Conservation (phyloP, 2,888 invertebrate genomes). For the Rhamnusium bicolor region DNA sequence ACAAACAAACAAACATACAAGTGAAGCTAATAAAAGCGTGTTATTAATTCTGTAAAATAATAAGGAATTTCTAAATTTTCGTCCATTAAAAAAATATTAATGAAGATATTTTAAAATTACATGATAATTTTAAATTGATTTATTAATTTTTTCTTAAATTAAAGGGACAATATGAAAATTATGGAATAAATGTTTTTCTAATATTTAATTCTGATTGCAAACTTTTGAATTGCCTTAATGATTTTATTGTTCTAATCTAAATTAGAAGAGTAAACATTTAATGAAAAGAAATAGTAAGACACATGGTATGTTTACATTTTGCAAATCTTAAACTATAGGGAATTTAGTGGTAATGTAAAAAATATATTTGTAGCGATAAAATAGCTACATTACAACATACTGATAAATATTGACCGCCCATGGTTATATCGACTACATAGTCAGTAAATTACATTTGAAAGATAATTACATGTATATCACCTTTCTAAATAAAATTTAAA, state of each 20-base stretch:
- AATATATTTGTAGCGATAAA: not conserved
- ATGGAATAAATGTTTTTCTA: too few species aligned
- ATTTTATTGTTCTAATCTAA: constrained; percentile 12
- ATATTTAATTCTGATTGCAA: constrained; percentile 25
- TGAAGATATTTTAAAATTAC: too few species aligned
- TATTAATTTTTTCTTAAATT: too few species aligned
- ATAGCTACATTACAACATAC: not conserved
- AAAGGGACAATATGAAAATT: too few species aligned
- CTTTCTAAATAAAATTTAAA: not conserved
- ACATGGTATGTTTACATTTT: constrained; percentile 11
- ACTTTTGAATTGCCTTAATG: constrained; percentile 3
- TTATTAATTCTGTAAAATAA: too few species aligned
- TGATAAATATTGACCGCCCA: not conserved
- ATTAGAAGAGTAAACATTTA: constrained; percentile 14
- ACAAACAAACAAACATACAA: too few species aligned
- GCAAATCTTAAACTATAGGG: not conserved
- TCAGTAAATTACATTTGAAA: not conserved
- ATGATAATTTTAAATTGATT: too few species aligned
- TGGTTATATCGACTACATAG: not conserved
- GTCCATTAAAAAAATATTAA: too few species aligned
- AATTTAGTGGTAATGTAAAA: not conserved
- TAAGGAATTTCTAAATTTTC: too few species aligned
- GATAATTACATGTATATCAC: not conserved
- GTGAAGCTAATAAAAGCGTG: too few species aligned
- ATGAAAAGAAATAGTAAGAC: not conserved